Evolutionary conservation across 1,140 invertebrate species (phyloP).

Genomic region (Tenebrio molitor): DNA sequence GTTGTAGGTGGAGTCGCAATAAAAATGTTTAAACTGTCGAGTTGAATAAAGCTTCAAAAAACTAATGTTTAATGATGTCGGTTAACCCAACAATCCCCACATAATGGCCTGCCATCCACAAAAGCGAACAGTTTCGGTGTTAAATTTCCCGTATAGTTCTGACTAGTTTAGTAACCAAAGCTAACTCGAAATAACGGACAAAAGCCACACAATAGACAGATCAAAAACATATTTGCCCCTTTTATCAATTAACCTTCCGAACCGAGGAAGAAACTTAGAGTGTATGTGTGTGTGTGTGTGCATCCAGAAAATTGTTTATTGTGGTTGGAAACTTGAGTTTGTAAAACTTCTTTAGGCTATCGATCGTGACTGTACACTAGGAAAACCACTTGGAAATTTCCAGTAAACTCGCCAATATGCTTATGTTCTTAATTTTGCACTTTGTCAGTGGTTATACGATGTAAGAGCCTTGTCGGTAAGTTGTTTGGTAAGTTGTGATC

Average conservation of each 20-base stretch:
- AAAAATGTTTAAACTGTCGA: no score
- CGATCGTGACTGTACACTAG: conserved; percentile 14
- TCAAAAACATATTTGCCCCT: conserved; percentile 29
- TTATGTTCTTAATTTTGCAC: not conserved
- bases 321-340: conserved; percentile 13
- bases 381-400: conserved; percentile 18
- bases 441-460: not conserved
- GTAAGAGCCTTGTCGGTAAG: not conserved
- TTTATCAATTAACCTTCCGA: conserved; percentile 32
- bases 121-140: not conserved
- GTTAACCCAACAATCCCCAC: no score
- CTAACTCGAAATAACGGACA: conserved; percentile 3
- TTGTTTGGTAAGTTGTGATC: no score
- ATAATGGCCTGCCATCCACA: no score
- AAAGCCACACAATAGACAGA: not conserved
- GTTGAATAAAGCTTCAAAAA: no score
- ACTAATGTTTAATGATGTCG: no score
- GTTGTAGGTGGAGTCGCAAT: no score
- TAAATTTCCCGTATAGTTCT: conserved; percentile 14
- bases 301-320: conserved; percentile 23
- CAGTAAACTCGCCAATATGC: not conserved
- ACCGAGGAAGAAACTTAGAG: conserved; percentile 6
- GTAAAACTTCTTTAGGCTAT: not conserved
- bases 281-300: not conserved
- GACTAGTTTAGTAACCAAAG: conserved; percentile 16